phyloP scores from a whole-genome alignment of 2,797 vertebrate genomes.

The Acanthurus tractus region DNA sequence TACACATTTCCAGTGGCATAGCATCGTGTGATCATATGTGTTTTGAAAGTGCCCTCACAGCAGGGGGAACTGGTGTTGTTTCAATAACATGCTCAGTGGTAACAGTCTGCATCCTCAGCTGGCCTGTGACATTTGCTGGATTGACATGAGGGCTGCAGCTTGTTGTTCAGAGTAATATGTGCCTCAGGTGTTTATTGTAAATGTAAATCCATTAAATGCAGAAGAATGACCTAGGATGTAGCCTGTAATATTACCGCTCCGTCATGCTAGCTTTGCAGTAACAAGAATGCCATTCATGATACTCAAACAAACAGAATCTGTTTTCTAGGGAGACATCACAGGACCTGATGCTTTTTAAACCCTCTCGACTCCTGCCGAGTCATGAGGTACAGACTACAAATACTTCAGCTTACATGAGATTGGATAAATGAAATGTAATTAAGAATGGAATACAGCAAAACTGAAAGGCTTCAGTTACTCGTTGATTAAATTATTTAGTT shows the following conservation, averaged over 20 bases:
- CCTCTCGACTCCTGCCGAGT: background rate
- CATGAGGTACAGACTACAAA: background rate
- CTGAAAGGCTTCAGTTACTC: too few relatives aligned
- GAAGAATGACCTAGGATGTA: background rate
- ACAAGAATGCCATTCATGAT: background rate
- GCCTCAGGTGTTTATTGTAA: background rate
- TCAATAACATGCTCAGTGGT: conserved; percentile 4
- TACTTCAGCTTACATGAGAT: background rate
- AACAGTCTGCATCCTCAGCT: background rate
- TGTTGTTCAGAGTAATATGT: background rate
- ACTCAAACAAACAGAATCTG: background rate
- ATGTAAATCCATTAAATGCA: background rate
- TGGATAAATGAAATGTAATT: background rate
- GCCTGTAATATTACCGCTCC: background rate
- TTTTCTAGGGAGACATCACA: background rate
- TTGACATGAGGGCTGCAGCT: conserved; percentile 16
- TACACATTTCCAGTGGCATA: background rate
- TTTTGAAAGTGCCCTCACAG: conserved; percentile 15
- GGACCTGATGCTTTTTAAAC: background rate
- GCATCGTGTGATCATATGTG: conserved; percentile 2
- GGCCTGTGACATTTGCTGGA: conserved; percentile 18
- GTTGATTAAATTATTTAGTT: too few relatives aligned
- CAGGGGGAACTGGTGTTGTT: conserved; percentile 25
- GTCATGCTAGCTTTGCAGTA: background rate
- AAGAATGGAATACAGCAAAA: background rate